A percentile compares a stretch with the other conserved stretches of the same genome.
phyloP scores from a whole-genome alignment of 2,888 invertebrate genomes.

The Hemicrepidius hirtus region DNA sequence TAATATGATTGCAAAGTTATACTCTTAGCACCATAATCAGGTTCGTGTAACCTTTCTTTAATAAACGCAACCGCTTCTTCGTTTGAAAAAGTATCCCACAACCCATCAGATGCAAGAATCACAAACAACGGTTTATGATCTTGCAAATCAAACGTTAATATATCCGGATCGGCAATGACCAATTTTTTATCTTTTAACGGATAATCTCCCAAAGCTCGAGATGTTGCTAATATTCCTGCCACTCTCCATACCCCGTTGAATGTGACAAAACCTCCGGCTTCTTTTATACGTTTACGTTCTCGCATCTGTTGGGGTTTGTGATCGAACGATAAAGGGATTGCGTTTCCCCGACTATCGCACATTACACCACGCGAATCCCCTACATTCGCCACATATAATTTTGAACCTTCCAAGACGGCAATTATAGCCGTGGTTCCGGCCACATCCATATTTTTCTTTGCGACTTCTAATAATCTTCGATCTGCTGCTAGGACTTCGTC shows the following conservation, averaged over 20 bases:
- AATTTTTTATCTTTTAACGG: slow-evolving; percentile 95
- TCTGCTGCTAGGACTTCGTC: slow-evolving; percentile 93
- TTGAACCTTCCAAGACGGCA: slow-evolving; percentile 87
- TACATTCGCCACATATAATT: slow-evolving; percentile 94
- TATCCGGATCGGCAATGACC: slow-evolving; percentile 96
- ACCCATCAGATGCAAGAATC: slow-evolving; percentile 94
- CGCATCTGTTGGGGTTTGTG: slow-evolving; percentile 98
- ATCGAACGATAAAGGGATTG: slow-evolving; percentile 94
- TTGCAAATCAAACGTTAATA: slow-evolving; percentile 90
- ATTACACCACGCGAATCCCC: slow-evolving; percentile 97
- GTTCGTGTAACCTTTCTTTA: slow-evolving; percentile 88
- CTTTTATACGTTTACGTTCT: slow-evolving; percentile 93
- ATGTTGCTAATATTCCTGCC: slow-evolving; percentile 95
- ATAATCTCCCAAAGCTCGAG: slow-evolving; percentile 95
- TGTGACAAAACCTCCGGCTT: slow-evolving; percentile 95
- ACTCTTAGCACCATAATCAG: slow-evolving; percentile 93
- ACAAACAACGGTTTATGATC: slow-evolving; percentile 93
- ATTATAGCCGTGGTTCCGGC: slow-evolving; percentile 95
- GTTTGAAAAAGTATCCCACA: slow-evolving; percentile 97
- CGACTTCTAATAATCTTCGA: slow-evolving; percentile 85
- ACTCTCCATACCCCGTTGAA: slow-evolving; percentile 98
- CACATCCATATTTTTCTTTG: slow-evolving; percentile 84
- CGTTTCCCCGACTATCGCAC: slow-evolving; percentile 92
- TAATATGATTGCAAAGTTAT: slow-evolving; percentile 93
- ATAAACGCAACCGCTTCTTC: slow-evolving; percentile 95